Evolutionary conservation across 2,888 invertebrate genomes (phyloP), one percentile per base, ranked within the genome.

Genomic region (Buathra laborator): DNA sequence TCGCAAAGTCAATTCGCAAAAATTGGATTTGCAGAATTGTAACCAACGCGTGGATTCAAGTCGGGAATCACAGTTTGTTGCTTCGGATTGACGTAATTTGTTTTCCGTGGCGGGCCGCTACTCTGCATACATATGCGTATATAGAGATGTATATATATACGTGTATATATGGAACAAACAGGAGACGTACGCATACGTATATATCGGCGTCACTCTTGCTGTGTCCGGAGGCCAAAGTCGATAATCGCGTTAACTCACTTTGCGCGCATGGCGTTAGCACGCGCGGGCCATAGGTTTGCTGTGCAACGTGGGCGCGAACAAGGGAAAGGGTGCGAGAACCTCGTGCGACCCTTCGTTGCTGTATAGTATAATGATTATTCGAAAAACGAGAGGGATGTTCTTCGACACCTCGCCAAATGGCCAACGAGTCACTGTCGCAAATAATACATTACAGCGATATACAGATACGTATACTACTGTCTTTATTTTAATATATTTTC

Each of bases 41-140:
- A 24, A 12, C 37, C 37, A 56, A 56, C 53, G 83, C 86, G 75
- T 62, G 59, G 87, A 86, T 88, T 5, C 87, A 88, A 84, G 71
- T 85, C 76, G 85, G 83, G 86, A 88, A 87, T 81, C 82, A 68
- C 86, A 87, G 87, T 88, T 88, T 90, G 89, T 91, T 91, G 87
- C 87, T 89, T 90, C 86, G 88, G 89, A 92, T 90, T 90, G 89
- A 89, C 89, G 88, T 90, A 89, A 92, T 90, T 89, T 88, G 89
- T 90, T 91, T 89, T 37, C 87, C 83, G 62, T 82, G 71, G 56
- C 7, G 48, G 32, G 62, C 62, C 75, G 19, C 59, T 68, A 66
- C 64, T 66, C 43, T 37, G n/a, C 43, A 67, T 48, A 37, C 48
- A 46, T 56, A 56, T 12, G 64, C 14, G n/a, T 16, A 24, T 24